Evolutionary conservation across 1,140 invertebrate species (phyloP), one percentile per base, ranked within the genome.

Genomic region (Lanistes nyassanus): DNA sequence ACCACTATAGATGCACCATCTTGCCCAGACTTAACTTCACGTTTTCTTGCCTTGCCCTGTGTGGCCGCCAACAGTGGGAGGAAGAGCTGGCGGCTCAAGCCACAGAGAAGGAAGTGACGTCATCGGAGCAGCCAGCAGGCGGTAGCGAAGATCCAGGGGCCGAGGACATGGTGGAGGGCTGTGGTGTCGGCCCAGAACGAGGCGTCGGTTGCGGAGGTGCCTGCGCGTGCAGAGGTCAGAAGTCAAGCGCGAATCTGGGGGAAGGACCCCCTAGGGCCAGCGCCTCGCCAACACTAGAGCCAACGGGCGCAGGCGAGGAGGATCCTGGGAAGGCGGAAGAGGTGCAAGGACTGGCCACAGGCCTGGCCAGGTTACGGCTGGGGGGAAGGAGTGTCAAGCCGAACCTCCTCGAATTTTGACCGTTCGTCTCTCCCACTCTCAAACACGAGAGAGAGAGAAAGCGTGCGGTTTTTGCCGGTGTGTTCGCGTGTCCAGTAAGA

Each of bases 61-160:
- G n/a, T n/a, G n/a, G n/a, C n/a, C n/a, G n/a, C n/a, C 72, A 73
- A 4, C 68, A 79, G 77, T 73, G 65, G 71, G 75, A 76, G 23
- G 71, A 76, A 67, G 70, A 79, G 51, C 56, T 74, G 16, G 69
- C 74, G 6, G 58, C 67, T 3, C 31, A 76, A 47, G 68, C 69
- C 42, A 29, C 56, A 58, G 23, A 42, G 62, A 56, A 36, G 7
- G 65, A 36, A 55, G 73, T 36, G 9, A 13, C 42, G 42, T 16
- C 9, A 16, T 1, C 9, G 9, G 42, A 13, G 42, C 42, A 47
- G 5, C 42, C 42, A 13, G 9, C 42, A 47, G 42, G n/a, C n/a
- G n/a, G n/a, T n/a, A n/a, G n/a, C n/a, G n/a, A 47, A 47, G 42
- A 47, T 47, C 9, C 42, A 3, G 13, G 13, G 5, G 42, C 9